A percentile compares a stretch with the other conserved stretches of the same genome.
phyloP scores from a whole-genome alignment of 2,113 vertebrate species.

The Daboia siamensis region DNA sequence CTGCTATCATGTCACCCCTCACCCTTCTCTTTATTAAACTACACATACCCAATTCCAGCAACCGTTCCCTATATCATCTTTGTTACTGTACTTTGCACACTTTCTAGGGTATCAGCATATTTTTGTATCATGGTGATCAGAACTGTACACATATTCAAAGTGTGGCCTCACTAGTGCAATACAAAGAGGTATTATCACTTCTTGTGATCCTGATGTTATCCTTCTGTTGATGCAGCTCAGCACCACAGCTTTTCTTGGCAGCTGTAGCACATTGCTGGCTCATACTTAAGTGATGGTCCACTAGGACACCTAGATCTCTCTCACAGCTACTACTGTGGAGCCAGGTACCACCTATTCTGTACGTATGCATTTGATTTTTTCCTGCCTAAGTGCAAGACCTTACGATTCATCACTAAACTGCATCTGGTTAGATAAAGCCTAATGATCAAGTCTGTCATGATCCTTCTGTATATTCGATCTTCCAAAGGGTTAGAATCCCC shows the following conservation, averaged over 20 bases:
- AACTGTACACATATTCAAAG: background rate
- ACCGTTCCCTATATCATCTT: no score
- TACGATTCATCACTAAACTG: background rate
- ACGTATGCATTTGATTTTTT: background rate
- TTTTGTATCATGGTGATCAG: background rate
- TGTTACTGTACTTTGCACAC: background rate
- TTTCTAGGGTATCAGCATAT: background rate
- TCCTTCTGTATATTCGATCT: background rate
- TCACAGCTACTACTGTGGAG: background rate
- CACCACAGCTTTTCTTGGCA: background rate
- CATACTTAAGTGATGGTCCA: background rate
- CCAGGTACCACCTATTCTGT: background rate
- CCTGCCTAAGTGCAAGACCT: background rate
- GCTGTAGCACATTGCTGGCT: background rate
- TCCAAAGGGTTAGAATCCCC: background rate
- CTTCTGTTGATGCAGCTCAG: background rate
- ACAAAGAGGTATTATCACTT: background rate
- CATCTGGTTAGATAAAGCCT: background rate
- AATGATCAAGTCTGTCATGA: background rate
- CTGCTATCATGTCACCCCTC: no score
- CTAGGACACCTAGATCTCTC: background rate
- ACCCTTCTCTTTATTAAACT: no score
- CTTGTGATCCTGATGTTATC: background rate
- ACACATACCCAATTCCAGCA: no score
- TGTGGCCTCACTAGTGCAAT: background rate